A percentile compares a stretch with the other conserved stretches of the same genome.
Conservation (phyloP, 2,113 vertebrate species). For the Phalacrocorax pelagicus region DNA sequence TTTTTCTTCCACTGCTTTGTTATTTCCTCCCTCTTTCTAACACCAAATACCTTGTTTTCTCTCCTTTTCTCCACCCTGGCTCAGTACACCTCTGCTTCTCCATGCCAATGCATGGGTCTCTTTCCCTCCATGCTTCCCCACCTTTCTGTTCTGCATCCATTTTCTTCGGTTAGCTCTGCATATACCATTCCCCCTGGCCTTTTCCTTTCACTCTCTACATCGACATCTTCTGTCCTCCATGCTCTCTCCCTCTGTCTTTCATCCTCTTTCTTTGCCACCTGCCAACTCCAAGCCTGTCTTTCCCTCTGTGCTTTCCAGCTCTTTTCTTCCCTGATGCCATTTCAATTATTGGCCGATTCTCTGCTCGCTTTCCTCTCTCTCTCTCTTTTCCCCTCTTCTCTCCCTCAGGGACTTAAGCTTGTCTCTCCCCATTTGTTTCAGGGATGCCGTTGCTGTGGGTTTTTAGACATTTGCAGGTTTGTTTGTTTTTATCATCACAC, state of each 20-base stretch:
- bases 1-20: neutral
- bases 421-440: slow-evolving; percentile 37
- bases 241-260: neutral
- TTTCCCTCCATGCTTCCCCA: neutral
- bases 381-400: neutral
- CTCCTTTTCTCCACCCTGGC: neutral
- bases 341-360: slow-evolving; percentile 47
- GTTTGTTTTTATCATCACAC: slow-evolving; percentile 58
- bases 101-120: neutral
- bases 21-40: neutral
- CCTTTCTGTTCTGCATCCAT: neutral
- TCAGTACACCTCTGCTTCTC: neutral
- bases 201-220: neutral
- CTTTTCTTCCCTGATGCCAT: slow-evolving; percentile 11
- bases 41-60: neutral
- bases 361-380: neutral
- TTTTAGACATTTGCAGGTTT: slow-evolving; percentile 40
- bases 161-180: neutral
- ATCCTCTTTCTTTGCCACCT: neutral
- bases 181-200: neutral
- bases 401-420: slow-evolving; percentile 37
- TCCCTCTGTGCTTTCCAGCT: neutral
- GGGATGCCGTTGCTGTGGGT: neutral
- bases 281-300: neutral
- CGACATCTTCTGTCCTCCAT: neutral